These are phyloP conservation scores for Sciurus vulgaris DNA, from an alignment of 2,797 vertebrate genomes.

Conservation along the genomic window DNA sequence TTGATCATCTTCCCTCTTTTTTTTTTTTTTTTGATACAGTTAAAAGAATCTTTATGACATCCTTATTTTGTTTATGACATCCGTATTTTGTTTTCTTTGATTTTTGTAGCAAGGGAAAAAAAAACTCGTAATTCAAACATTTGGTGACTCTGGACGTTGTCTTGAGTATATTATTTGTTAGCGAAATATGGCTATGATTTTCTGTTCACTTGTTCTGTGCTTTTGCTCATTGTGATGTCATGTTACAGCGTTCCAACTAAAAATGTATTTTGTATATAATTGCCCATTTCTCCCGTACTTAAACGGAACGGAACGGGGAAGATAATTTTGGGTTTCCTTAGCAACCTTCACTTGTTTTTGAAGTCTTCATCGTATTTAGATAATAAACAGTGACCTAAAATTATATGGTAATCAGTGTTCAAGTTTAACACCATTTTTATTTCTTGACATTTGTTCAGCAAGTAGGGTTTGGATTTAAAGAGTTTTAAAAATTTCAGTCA, in stretches of 20 bases:
- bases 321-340: neutral
- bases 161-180: neutral
- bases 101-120: neutral
- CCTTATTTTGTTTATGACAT: neutral
- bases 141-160: neutral
- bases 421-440: slow-evolving; percentile 42
- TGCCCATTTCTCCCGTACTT: neutral
- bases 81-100: neutral
- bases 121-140: neutral
- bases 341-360: slow-evolving; percentile 3
- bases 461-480: neutral
- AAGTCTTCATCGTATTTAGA: slow-evolving; percentile 25
- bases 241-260: neutral
- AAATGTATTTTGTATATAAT: neutral
- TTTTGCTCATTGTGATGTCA: neutral
- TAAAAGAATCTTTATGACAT: neutral
- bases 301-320: neutral
- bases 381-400: neutral
- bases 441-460: slow-evolving; percentile 12
- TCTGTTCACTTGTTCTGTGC: neutral
- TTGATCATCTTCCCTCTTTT: neutral
- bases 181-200: neutral
- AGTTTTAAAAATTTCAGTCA: neutral
- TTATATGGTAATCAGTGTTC: neutral
- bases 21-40: slow-evolving; percentile 2